Conservation (phyloP, 2,888 invertebrate genomes). For the Ennomos fuscantarius region DNA sequence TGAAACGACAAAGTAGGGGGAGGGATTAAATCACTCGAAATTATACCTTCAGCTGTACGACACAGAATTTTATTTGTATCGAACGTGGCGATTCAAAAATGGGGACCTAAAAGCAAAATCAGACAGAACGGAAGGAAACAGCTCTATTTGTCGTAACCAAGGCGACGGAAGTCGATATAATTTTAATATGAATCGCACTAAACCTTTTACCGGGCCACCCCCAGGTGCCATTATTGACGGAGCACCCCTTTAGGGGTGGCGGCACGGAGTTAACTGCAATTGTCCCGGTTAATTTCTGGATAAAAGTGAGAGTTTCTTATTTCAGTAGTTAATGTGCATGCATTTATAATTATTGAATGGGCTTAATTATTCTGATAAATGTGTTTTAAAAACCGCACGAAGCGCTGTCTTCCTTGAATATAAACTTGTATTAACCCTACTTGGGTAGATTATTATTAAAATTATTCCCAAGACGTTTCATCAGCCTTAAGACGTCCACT, state of each 20-base stretch:
- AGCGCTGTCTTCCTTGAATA: too few relatives aligned
- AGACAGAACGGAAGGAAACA: slow-evolving; percentile 30
- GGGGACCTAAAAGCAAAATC: slow-evolving; percentile 29
- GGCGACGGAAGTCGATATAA: slow-evolving; percentile 32
- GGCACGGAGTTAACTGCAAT: background rate
- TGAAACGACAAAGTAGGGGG: slow-evolving; percentile 35
- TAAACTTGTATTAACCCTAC: too few relatives aligned
- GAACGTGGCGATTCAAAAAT: slow-evolving; percentile 12
- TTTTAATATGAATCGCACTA: slow-evolving; percentile 47
- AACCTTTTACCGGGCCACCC: slow-evolving; percentile 38
- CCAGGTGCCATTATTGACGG: slow-evolving; percentile 36
- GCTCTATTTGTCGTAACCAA: slow-evolving; percentile 30
- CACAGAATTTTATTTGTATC: slow-evolving; percentile 5
- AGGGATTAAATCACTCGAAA: slow-evolving; percentile 37
- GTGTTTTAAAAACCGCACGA: too few relatives aligned
- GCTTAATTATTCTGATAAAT: too few relatives aligned
- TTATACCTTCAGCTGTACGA: slow-evolving; percentile 28
- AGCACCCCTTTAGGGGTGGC: slow-evolving; percentile 11
- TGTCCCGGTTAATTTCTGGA: background rate
- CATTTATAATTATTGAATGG: too few relatives aligned
- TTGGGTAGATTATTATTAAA: too few relatives aligned
- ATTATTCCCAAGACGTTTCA: too few relatives aligned
- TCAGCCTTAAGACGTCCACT: too few relatives aligned
- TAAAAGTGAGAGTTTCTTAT: too few relatives aligned
- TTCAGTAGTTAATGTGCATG: too few relatives aligned